Percentiles rank a stretch among this genome's conserved stretches.
Evolutionary conservation across 2,113 vertebrate genomes (phyloP).

Genomic region (Oreocharis arfaki): DNA sequence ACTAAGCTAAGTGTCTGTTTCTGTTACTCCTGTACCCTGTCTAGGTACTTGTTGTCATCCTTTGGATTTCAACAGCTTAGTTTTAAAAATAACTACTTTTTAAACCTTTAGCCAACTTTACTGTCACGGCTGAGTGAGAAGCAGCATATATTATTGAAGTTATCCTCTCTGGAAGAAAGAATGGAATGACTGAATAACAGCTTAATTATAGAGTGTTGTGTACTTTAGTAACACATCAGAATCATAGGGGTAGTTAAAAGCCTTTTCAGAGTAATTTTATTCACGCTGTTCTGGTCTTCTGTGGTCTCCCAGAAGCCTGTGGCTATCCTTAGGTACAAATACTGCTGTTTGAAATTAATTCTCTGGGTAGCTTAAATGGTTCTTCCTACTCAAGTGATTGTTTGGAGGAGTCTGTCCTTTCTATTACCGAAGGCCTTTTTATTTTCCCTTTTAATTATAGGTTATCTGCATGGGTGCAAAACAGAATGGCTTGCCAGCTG

Average conservation of each 20-base stretch:
- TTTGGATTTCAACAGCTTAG: neutral
- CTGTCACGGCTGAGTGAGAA: neutral
- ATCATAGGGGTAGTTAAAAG: neutral
- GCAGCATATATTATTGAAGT: neutral
- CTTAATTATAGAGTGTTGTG: neutral
- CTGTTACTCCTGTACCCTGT: neutral
- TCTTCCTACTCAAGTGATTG: neutral
- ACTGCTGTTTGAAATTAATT: neutral
- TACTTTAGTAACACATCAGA: neutral
- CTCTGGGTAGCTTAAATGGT: neutral
- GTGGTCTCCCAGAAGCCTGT: neutral
- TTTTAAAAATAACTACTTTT: neutral
- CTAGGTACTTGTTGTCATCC: neutral
- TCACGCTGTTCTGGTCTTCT: neutral
- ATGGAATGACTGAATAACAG: neutral
- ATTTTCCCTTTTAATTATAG: slow-evolving; percentile 47
- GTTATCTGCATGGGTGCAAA: slow-evolving; percentile 88
- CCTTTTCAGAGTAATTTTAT: neutral
- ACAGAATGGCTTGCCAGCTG: slow-evolving; percentile 82
- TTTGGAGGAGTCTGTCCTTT: neutral
- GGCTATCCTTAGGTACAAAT: neutral
- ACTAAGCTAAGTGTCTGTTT: neutral
- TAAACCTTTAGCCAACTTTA: neutral
- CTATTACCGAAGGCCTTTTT: neutral
- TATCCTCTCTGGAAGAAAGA: neutral